Base-by-base conservation (phyloP, 1,140 invertebrate genomes). In the Scaptomyza hsui region DNA sequence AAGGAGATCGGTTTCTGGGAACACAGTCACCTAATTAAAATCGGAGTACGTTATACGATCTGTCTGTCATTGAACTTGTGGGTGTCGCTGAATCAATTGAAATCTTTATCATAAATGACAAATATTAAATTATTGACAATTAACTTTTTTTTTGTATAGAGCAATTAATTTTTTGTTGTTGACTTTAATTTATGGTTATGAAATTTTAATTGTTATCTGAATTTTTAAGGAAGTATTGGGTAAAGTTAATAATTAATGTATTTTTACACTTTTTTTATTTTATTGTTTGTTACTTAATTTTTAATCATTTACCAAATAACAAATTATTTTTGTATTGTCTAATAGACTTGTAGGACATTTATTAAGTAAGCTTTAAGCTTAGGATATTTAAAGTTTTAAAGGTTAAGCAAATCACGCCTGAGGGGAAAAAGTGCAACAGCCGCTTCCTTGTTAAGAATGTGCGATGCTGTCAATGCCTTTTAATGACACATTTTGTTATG, bases 381-480 rank as follows among this genome's bases (percentile, higher is more conserved):
- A 1, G 26, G 7, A 9, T 9, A 29, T 29, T 9, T 9, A 7
- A 0, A 4, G 32, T 37, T 4, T 37, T n/a, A 1, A 12, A 37
- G 32, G 26, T 29, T 29, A 7, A 7, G 0, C 5, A 29, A 29
- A 29, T 29, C 32, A 37, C 32, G 32, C 32, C 32, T 6, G 6
- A 24, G 24, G 24, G 19, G 35, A 56, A 37, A 37, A 37, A 21
- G 15, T 55, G 41, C 42, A 24, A 18, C 5, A 9, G 24, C 26
- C 10, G 60, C 72, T 83, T 83, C 81, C 81, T 29, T 76, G 81
- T 59, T 57, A 24, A 41, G 24, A 70, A 75, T 63, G 62, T 72
- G 55, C 70, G 49, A 15, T 39, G 76, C 74, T 76, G 81, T 86
- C 81, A 86, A 80, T 83, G 79, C 75, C 19, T 21, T 59, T 72